A percentile compares a stretch with the other conserved stretches of the same genome.
These are phyloP conservation scores for Lissonota sp. DNA, from an alignment of 2,888 invertebrate genomes.

Conservation along the genomic window DNA sequence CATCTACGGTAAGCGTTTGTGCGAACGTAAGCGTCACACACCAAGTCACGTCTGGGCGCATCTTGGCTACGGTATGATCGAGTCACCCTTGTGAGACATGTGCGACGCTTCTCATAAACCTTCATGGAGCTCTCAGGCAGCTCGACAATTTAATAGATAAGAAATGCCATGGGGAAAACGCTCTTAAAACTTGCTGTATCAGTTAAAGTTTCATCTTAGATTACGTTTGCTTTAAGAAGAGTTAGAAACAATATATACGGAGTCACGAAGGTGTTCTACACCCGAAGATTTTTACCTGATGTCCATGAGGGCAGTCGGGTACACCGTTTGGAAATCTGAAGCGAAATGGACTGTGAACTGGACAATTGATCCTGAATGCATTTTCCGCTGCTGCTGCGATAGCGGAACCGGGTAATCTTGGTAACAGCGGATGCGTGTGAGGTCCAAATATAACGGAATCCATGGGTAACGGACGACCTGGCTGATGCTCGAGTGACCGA, in stretches of 20 bases:
- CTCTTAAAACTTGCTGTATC: not conserved
- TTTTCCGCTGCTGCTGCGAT: conserved; percentile 81
- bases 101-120: not conserved
- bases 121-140: conserved; percentile 6
- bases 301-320: conserved; percentile 84
- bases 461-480: conserved; percentile 84
- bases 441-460: conserved; percentile 84
- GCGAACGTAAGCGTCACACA: no score
- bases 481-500: conserved; percentile 82
- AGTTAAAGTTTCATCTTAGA: not conserved
- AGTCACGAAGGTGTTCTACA: no score
- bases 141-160: not conserved
- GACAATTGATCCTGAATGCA: conserved; percentile 86
- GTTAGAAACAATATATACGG: no score
- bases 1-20: not conserved
- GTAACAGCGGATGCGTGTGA: conserved; percentile 85
- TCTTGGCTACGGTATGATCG: not conserved
- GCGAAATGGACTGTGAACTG: conserved; percentile 91
- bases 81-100: not conserved
- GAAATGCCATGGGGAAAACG: not conserved
- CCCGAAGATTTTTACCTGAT: conserved; percentile 69
- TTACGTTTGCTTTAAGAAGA: not conserved
- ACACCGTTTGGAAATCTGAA: conserved; percentile 86
- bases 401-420: conserved; percentile 82
- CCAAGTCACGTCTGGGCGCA: no score